Base-by-base conservation (phyloP, 64 coral and sea anemone species). In the Catalaphyllia jardinei region DNA sequence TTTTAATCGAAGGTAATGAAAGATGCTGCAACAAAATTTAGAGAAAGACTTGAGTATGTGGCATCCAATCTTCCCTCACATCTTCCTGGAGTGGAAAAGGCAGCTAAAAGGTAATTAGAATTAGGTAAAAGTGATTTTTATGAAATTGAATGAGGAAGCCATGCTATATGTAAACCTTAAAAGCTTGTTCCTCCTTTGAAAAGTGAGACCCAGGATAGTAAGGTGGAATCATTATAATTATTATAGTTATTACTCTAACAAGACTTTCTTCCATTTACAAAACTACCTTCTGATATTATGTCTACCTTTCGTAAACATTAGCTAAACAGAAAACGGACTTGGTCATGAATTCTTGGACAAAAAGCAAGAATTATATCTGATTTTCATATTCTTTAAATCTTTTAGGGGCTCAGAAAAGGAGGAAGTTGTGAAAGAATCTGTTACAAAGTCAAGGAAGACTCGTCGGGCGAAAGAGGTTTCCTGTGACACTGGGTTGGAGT, bases 41-140 rank as follows among this genome's bases (percentile, higher is more conserved):
- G 62, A 52, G 91, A 93, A 49, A 78, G 92, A 29, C 78, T 93
- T 27, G 79, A 90, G 33, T 86, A 97, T 72, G 76, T 91, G 15
- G n/a, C 83, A 72, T 89, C 82, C 28, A 79, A 97, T 38, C 83
- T 97, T 10, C 95, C 95, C 12, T 24, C 82, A 14, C 91, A 97
- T 64, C 83, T 97, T 18, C 95, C 95, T 79, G 88, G 93, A 54
- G 71, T 71, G 19, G 76, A 75, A 63, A 74, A 77, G 50, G 50
- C n/a, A 35, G 51, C 49, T 20, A 31, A 71, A 62, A 94, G 75
- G 93, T 94, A 79, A 78, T 33, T 30, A 2, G 6, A 30, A 52
- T 22, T 0, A 78, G 38, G 33, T 35, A 1, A 33, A 10, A 42
- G 17, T 38, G 10, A 19, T 46, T 46, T 46, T 46, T 8, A 46